These are phyloP conservation scores for Asteroscopus sphinx DNA, from an alignment of 2,888 invertebrate species.

Conservation along the genomic window DNA sequence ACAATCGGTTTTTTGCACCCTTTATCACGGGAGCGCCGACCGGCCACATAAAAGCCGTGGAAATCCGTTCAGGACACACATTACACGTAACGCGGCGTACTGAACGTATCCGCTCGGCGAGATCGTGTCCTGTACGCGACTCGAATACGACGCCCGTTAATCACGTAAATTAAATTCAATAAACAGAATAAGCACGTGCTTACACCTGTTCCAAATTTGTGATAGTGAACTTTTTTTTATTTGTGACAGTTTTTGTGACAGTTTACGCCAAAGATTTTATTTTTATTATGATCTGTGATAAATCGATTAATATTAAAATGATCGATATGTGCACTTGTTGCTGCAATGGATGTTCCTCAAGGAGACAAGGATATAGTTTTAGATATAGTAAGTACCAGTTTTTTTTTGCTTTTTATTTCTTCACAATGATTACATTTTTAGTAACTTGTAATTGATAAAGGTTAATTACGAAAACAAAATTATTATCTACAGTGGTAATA, in stretches of 20 bases:
- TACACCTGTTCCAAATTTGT: slow-evolving; percentile 63
- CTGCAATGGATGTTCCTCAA: slow-evolving; percentile 75
- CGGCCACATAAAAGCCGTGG: slow-evolving; percentile 86
- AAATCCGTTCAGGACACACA: slow-evolving; percentile 88
- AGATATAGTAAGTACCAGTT: slow-evolving; percentile 71
- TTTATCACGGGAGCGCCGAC: slow-evolving; percentile 85
- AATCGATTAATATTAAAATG: slow-evolving; percentile 69
- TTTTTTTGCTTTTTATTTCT: slow-evolving; percentile 14
- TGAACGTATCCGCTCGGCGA: slow-evolving; percentile 80
- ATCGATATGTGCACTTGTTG: slow-evolving; percentile 70
- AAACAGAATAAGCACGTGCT: slow-evolving; percentile 54
- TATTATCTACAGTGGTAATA: not conserved
- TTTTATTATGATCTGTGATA: slow-evolving; percentile 78
- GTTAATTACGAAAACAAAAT: not conserved
- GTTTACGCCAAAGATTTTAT: slow-evolving; percentile 70
- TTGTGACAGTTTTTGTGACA: slow-evolving; percentile 59
- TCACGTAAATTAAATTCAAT: slow-evolving; percentile 47
- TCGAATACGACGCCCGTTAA: slow-evolving; percentile 51
- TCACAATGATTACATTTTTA: slow-evolving; percentile 1
- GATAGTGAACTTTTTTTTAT: slow-evolving; percentile 63
- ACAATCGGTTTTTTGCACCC: slow-evolving; percentile 88
- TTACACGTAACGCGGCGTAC: slow-evolving; percentile 84
- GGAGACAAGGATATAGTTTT: slow-evolving; percentile 64
- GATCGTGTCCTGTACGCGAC: slow-evolving; percentile 71
- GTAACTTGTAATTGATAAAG: slow-evolving; percentile 10